A percentile compares a stretch with the other conserved stretches of the same genome.
These are phyloP conservation scores for Chionis minor DNA, from an alignment of 2,113 vertebrate genomes.

Conservation along the genomic window DNA sequence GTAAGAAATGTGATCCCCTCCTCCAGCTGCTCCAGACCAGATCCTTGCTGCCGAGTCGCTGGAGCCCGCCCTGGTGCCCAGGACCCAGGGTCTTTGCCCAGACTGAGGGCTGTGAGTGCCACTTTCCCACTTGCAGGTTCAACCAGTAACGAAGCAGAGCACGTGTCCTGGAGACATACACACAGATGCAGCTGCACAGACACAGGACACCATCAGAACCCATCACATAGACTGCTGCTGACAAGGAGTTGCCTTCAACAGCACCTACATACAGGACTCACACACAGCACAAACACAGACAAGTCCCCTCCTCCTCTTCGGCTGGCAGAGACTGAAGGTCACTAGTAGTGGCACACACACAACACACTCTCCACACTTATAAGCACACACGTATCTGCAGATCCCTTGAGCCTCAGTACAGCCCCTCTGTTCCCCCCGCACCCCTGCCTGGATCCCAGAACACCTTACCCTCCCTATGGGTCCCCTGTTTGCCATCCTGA, in stretches of 20 bases:
- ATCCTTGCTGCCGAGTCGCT: neutral
- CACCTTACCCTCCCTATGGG: fast-evolving
- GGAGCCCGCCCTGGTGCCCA: neutral
- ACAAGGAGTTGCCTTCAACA: neutral
- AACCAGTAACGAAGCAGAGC: neutral
- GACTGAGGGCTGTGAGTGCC: neutral
- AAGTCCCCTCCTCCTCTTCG: neutral
- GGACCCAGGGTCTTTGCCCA: neutral
- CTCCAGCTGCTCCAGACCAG: neutral
- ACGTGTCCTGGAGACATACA: neutral
- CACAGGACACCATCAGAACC: neutral
- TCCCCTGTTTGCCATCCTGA: neutral
- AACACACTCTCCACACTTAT: neutral
- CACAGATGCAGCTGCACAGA: too few relatives aligned
- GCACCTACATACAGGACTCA: neutral
- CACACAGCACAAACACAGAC: neutral
- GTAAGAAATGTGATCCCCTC: neutral
- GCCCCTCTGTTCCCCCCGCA: fast-evolving
- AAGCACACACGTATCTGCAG: fast-evolving
- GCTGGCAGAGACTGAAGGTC: neutral
- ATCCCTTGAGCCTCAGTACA: neutral
- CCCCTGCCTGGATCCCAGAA: neutral
- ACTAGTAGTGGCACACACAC: neutral
- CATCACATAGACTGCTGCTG: neutral
- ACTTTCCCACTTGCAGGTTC: neutral